Conservation (phyloP, 2,113 vertebrate genomes). For the Tangachromis dhanisi region DNA sequence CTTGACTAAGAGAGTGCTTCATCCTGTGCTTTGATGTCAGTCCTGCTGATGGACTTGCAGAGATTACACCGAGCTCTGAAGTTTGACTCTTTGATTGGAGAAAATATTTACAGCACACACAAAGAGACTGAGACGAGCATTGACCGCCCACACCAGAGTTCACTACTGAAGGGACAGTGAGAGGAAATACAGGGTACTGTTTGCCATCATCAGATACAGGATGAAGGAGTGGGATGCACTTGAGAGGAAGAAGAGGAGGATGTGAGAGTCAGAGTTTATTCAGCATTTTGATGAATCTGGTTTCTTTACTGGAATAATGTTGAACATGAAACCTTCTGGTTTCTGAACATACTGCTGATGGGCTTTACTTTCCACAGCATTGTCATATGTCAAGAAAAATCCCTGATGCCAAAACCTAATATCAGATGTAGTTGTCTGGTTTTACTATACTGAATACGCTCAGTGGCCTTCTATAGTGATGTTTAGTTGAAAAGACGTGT, state of each 20-base stretch:
- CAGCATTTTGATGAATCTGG: slow-evolving; percentile 12
- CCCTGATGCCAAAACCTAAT: not conserved
- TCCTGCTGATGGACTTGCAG: slow-evolving; percentile 12
- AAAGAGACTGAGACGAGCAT: slow-evolving; percentile 6
- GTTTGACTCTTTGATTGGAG: slow-evolving; percentile 49
- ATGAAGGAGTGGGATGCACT: slow-evolving; percentile 14
- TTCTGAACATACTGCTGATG: not conserved
- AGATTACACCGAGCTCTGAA: slow-evolving; percentile 46
- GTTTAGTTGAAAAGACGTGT: not conserved
- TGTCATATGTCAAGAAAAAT: not conserved
- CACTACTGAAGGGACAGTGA: slow-evolving; percentile 17
- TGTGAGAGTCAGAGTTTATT: slow-evolving; percentile 18
- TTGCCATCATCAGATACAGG: slow-evolving; percentile 30
- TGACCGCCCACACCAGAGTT: slow-evolving; percentile 33
- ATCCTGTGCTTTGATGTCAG: slow-evolving; percentile 49
- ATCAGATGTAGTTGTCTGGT: not conserved
- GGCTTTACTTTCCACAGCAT: not conserved
- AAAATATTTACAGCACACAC: slow-evolving; percentile 41
- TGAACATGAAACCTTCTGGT: not conserved
- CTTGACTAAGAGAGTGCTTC: not conserved
- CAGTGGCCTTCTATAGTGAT: not conserved
- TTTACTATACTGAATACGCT: not conserved
- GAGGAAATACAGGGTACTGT: slow-evolving; percentile 41
- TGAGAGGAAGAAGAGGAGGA: slow-evolving; percentile 20
- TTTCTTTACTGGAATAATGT: slow-evolving; percentile 22